These are phyloP conservation scores for Neodiprion pinetum DNA, from an alignment of 1,140 invertebrate genomes.

Conservation along the genomic window DNA sequence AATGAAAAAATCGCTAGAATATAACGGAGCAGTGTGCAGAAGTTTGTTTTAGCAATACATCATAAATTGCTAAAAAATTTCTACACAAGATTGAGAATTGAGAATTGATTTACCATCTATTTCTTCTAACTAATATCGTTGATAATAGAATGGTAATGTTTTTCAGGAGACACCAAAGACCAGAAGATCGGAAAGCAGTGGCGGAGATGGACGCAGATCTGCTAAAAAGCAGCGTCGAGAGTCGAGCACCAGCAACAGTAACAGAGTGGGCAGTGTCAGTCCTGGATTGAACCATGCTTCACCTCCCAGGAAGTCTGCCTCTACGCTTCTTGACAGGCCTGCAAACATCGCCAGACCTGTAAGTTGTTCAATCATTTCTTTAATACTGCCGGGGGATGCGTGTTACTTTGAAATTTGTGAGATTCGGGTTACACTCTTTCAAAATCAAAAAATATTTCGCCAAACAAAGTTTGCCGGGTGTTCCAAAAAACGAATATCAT, in stretches of 20 bases:
- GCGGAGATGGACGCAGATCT: conserved; percentile 44
- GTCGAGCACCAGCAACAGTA: conserved; percentile 53
- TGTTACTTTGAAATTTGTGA: no score
- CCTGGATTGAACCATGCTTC: conserved; percentile 64
- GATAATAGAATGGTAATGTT: conserved; percentile 16
- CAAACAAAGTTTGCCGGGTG: no score
- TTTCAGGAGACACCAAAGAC: conserved; percentile 54
- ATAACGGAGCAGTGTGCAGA: no score
- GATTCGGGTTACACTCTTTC: no score
- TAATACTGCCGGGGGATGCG: not conserved
- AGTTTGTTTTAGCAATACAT: no score
- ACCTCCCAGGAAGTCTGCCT: conserved; percentile 65
- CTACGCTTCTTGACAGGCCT: conserved; percentile 70
- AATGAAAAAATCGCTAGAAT: no score
- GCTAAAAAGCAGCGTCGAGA: conserved; percentile 56
- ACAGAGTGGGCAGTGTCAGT: conserved; percentile 50
- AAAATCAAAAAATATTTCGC: no score
- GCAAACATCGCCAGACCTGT: conserved; percentile 73
- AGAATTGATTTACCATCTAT: not conserved
- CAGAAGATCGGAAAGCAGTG: conserved; percentile 49
- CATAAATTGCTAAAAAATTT: no score
- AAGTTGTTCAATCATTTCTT: conserved; percentile 50
- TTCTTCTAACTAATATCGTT: conserved; percentile 7
- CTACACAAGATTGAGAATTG: no score
- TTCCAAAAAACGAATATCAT: no score